Evolutionary conservation across 64 coral and sea anemone genomes (phyloP), one percentile per base, ranked within the genome.

Genomic region (Catalaphyllia jardinei): DNA sequence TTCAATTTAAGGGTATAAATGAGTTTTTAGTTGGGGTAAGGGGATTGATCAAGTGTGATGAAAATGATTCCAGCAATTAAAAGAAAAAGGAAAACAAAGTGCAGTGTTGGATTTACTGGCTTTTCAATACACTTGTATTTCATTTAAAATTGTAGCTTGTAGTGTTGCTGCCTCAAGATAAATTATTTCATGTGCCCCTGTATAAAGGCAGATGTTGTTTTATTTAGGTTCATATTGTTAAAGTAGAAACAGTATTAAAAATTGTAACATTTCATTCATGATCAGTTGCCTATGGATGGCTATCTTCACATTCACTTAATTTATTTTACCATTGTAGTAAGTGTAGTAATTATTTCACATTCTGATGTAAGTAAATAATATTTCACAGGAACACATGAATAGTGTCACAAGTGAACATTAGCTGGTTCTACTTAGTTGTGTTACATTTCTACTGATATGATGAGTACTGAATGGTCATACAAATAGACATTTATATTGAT

Each of bases 1-100:
- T 86, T 55, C 89, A 92, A 33, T 92, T 92, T 31, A 92, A 86
- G 75, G 89, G 73, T 12, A 25, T 92, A 30, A 73, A 92, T 92
- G 82, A 91, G 4, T 92, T 92, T 64, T 57, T 86, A 15, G 75
- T 49, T 64, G 89, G 72, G 39, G 46, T 91, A 46, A 75, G 35
- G 18, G 29, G 10, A 16, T 49, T 76, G 18, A 62, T 86, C 25
- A 61, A 61, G 16, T 27, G 33, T 35, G 80, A 91, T 27, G 89
- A 85, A 55, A 72, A 67, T 91, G 38, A 67, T 73, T 6, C 84
- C 51, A 87, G 27, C 42, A 55, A 61, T 80, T 80, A 60, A 80
- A 29, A 27, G 2, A 31, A 80, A 35, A 35, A 35, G 3, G 33
- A 35, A 35, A 35, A 35, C 1, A 35, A 35, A 35, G 33, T 57